Percentiles rank a stretch among this genome's conserved stretches.
These are phyloP conservation scores for Drosophila sucinea DNA, from an alignment of 1,140 invertebrate genomes.

Conservation along the genomic window DNA sequence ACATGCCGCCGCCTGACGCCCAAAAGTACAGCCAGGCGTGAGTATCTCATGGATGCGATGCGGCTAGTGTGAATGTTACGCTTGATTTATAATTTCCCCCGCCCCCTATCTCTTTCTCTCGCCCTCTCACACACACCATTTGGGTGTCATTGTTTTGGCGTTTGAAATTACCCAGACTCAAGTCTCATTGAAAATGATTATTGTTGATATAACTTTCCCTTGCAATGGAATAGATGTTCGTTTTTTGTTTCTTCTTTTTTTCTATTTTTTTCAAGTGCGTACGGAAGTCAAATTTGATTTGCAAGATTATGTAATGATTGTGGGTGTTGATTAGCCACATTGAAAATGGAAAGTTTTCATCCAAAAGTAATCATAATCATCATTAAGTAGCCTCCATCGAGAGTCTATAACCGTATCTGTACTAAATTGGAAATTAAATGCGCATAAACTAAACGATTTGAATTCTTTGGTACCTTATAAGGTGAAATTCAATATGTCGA, in stretches of 20 bases:
- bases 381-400: slow-evolving; percentile 30
- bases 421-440: slow-evolving; percentile 63
- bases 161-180: slow-evolving; percentile 65
- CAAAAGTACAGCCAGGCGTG: background rate
- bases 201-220: slow-evolving; percentile 25
- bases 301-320: slow-evolving; percentile 61
- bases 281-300: slow-evolving; percentile 57
- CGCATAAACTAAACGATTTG: slow-evolving; percentile 44
- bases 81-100: slow-evolving; percentile 50
- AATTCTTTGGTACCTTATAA: slow-evolving; percentile 35
- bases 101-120: background rate
- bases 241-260: slow-evolving; percentile 61
- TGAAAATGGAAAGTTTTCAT: slow-evolving; percentile 54
- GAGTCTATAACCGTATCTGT: slow-evolving; percentile 21
- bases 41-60: slow-evolving; percentile 21
- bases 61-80: slow-evolving; percentile 58
- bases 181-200: slow-evolving; percentile 42
- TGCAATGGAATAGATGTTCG: slow-evolving; percentile 41
- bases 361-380: slow-evolving; percentile 42
- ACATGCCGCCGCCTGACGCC: slow-evolving; percentile 29
- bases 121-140: slow-evolving; percentile 34
- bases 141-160: slow-evolving; percentile 72
- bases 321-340: slow-evolving; percentile 57
- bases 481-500: slow-evolving; percentile 34
- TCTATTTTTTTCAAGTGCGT: slow-evolving; percentile 37